phyloP scores from a whole-genome alignment of 2,888 invertebrate species.

The Hypolimnas misippus region DNA sequence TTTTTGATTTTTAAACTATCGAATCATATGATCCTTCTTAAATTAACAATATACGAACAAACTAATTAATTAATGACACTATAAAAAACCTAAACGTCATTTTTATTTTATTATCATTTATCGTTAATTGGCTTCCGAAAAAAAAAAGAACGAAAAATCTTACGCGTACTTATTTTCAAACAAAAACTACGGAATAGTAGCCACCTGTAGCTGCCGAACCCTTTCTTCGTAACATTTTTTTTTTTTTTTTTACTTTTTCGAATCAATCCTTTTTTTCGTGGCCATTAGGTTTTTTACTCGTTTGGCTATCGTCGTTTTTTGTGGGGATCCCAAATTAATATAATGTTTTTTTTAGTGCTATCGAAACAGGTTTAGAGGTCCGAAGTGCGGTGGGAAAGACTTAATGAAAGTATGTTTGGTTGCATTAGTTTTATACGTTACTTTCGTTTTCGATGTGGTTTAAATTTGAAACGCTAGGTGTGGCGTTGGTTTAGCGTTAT shows the following conservation, averaged over 20 bases:
- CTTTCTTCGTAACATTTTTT: slow-evolving; percentile 68
- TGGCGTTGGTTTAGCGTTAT: slow-evolving; percentile 21
- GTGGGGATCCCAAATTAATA: slow-evolving; percentile 83
- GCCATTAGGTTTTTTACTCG: slow-evolving; percentile 81
- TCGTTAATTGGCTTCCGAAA: slow-evolving; percentile 4
- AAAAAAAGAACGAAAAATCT: neutral
- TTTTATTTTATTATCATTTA: neutral
- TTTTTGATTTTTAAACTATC: too few relatives aligned
- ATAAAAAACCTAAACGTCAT: neutral
- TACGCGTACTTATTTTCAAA: slow-evolving; percentile 30
- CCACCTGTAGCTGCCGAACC: slow-evolving; percentile 72
- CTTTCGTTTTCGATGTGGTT: slow-evolving; percentile 73
- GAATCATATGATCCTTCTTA: too few relatives aligned
- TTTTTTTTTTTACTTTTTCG: slow-evolving; percentile 56
- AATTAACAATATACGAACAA: neutral
- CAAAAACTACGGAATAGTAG: slow-evolving; percentile 46
- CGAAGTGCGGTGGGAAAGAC: slow-evolving; percentile 69
- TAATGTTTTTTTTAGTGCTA: slow-evolving; percentile 71
- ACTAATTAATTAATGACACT: neutral
- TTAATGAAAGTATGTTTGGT: slow-evolving; percentile 78
- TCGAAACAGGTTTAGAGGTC: slow-evolving; percentile 67
- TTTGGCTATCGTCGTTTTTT: slow-evolving; percentile 77
- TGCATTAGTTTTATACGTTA: slow-evolving; percentile 58
- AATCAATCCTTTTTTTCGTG: slow-evolving; percentile 75
- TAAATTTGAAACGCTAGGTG: slow-evolving; percentile 7